Percentiles rank a stretch among this genome's conserved stretches.
phyloP scores from a whole-genome alignment of 2,113 vertebrate genomes.

The Xenus cinereus region DNA sequence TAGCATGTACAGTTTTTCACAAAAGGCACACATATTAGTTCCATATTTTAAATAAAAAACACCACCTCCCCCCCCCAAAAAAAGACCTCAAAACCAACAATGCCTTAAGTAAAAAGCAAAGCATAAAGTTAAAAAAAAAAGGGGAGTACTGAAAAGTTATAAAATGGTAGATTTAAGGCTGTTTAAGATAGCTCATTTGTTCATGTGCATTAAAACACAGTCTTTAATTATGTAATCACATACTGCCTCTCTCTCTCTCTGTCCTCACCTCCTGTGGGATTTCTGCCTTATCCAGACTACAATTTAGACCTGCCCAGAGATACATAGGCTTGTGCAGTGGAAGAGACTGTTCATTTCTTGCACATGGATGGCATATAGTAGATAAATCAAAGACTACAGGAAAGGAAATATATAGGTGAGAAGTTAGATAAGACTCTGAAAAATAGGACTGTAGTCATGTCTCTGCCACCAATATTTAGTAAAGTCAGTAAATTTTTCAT shows the following conservation, averaged over 20 bases:
- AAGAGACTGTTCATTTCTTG: neutral
- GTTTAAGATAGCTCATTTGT: neutral
- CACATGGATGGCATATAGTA: neutral
- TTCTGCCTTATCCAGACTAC: neutral
- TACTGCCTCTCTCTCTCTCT: neutral
- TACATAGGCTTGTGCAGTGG: neutral
- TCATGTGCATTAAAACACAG: neutral
- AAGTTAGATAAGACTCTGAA: conserved; percentile 32
- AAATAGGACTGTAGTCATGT: neutral
- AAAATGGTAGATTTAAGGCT: neutral
- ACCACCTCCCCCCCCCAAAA: rapidly evolving
- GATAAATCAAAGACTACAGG: neutral
- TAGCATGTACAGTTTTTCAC: neutral
- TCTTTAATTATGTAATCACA: neutral
- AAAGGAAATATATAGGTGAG: neutral
- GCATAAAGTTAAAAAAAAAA: neutral
- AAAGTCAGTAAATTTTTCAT: conserved; percentile 32
- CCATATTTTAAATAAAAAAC: neutral
- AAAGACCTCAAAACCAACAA: neutral
- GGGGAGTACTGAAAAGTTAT: neutral
- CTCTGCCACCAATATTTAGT: neutral
- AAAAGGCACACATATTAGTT: neutral
- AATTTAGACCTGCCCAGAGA: neutral
- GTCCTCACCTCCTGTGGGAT: neutral
- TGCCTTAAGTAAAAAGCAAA: neutral